Conservation (phyloP, 2,888 invertebrate genomes). For the Girardia tigrina region DNA sequence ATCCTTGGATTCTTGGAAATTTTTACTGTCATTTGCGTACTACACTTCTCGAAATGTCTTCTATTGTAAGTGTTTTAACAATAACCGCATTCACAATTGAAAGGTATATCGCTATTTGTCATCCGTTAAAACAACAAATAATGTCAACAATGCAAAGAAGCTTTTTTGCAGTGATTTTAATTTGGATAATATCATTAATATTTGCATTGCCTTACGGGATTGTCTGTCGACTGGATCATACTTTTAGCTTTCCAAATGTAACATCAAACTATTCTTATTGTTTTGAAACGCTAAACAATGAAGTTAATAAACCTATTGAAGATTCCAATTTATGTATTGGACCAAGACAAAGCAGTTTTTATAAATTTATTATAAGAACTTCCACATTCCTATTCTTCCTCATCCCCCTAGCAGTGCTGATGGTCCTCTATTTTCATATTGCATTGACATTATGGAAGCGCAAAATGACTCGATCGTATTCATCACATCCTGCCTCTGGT, state of each 20-base stretch:
- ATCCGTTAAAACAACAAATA: slow-evolving; percentile 66
- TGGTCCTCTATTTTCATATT: slow-evolving; percentile 59
- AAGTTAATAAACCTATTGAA: background rate
- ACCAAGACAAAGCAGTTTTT: slow-evolving; percentile 19
- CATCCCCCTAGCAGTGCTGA: slow-evolving; percentile 71
- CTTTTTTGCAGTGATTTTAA: background rate
- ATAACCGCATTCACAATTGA: slow-evolving; percentile 77
- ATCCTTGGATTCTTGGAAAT: slow-evolving; percentile 34
- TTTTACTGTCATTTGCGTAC: slow-evolving; percentile 31
- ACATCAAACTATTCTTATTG: background rate
- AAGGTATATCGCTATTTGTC: slow-evolving; percentile 71
- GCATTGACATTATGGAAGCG: slow-evolving; percentile 44
- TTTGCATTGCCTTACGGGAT: slow-evolving; percentile 28
- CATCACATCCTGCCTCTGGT: background rate
- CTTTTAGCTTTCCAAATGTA: slow-evolving; percentile 15
- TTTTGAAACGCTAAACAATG: background rate
- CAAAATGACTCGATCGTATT: background rate
- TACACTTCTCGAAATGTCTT: slow-evolving; percentile 31
- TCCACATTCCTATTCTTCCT: slow-evolving; percentile 68
- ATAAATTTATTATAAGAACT: slow-evolving; percentile 58
- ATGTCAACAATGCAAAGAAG: slow-evolving; percentile 56
- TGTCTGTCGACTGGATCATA: background rate
- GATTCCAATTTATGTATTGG: slow-evolving; percentile 28
- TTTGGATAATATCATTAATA: background rate
- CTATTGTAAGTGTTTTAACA: slow-evolving; percentile 50